Evolutionary conservation across 2,113 vertebrate species (phyloP).

Genomic region (Nannospalax galili): DNA sequence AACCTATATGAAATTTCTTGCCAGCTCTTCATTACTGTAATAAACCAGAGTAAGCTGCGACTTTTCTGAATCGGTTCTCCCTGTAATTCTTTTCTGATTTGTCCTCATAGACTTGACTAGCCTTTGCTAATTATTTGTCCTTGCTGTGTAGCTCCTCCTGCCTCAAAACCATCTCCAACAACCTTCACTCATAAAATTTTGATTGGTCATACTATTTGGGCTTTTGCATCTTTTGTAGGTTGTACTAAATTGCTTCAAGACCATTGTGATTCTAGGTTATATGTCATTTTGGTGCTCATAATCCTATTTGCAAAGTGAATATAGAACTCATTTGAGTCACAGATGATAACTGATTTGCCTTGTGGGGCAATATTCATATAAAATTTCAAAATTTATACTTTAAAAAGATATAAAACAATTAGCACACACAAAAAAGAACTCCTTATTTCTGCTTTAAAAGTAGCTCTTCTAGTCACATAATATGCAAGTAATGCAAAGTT

Average conservation of each 20-base stretch:
- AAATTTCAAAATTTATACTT: conserved; percentile 45
- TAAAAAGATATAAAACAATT: conserved; percentile 10
- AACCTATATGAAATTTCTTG: conserved; percentile 37
- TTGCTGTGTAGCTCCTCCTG: background rate
- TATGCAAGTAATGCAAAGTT: conserved; percentile 32
- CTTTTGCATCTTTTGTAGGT: conserved; percentile 38
- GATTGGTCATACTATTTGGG: background rate
- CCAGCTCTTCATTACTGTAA: conserved; percentile 28
- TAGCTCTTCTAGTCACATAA: background rate
- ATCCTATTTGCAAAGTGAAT: conserved; percentile 12
- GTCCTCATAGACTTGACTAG: background rate
- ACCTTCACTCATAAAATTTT: conserved; percentile 27
- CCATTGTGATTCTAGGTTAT: conserved; percentile 6
- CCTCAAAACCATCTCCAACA: conserved; percentile 1
- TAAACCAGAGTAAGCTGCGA: background rate
- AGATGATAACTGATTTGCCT: conserved; percentile 6
- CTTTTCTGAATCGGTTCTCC: background rate
- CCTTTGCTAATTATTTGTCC: conserved; percentile 42
- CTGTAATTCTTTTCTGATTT: background rate
- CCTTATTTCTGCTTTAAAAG: conserved; percentile 43
- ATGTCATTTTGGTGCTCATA: conserved; percentile 29
- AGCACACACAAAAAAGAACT: background rate
- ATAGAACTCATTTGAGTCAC: background rate
- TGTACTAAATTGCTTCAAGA: conserved; percentile 41
- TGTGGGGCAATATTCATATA: background rate